These are phyloP conservation scores for Protobothrops mucrosquamatus DNA, from an alignment of 2,113 vertebrate species.

Conservation along the genomic window DNA sequence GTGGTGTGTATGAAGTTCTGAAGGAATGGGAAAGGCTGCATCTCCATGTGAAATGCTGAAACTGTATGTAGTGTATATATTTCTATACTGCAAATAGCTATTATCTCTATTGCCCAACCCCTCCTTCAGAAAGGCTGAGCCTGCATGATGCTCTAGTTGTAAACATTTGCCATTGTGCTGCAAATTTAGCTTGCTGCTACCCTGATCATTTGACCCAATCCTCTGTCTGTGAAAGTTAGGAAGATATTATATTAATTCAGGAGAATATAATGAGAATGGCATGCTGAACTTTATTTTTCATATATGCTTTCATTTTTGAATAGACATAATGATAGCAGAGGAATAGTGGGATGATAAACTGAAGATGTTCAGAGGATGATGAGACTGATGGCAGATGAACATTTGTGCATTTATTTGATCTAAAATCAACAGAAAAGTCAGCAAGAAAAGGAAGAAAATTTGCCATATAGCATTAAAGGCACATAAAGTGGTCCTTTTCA, in stretches of 20 bases:
- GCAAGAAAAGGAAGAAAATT: background rate
- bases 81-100: background rate
- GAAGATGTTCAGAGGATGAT: background rate
- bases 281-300: background rate
- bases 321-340: background rate
- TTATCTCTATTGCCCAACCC: background rate
- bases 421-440: background rate
- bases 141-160: background rate
- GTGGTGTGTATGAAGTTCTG: background rate
- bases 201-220: background rate
- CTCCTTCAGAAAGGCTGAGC: background rate
- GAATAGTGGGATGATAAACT: background rate
- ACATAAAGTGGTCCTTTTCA: background rate
- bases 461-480: background rate
- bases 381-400: background rate
- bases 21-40: background rate
- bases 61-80: background rate
- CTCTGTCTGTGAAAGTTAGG: background rate
- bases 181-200: background rate
- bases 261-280: background rate
- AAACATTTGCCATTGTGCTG: background rate
- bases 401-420: background rate
- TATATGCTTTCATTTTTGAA: background rate
- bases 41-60: background rate
- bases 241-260: background rate